Percentiles rank a stretch among this genome's conserved stretches.
Conservation (phyloP, 2,113 vertebrate genomes). For the Oxyura jamaicensis region DNA sequence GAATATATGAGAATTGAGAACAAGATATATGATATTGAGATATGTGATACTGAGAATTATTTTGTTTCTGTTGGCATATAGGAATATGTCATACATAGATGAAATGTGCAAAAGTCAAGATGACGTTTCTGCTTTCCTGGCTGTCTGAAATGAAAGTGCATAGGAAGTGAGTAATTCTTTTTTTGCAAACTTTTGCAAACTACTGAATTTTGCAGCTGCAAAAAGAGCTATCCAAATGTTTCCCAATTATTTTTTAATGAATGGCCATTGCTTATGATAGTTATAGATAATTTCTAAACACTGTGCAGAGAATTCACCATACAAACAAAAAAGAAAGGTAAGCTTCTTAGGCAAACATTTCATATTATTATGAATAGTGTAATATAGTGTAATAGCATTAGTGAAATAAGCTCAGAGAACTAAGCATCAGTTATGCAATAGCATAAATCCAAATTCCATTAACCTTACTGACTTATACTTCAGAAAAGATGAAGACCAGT, state of each 20-base stretch:
- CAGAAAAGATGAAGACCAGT: neutral
- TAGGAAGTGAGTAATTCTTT: neutral
- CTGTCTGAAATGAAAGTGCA: neutral
- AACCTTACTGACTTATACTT: neutral
- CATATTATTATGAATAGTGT: neutral
- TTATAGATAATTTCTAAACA: neutral
- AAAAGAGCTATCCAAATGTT: neutral
- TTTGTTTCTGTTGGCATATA: neutral
- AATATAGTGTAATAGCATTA: neutral
- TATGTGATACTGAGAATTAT: neutral
- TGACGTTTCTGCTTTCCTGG: neutral
- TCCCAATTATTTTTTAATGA: neutral
- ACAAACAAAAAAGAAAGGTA: neutral
- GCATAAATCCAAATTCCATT: slow-evolving; percentile 32
- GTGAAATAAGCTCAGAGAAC: neutral
- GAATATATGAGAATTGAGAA: neutral
- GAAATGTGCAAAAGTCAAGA: neutral
- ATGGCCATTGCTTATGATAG: neutral
- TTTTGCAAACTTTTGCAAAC: neutral
- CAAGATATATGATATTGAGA: too few species aligned
- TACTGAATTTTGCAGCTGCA: neutral
- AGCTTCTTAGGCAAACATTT: neutral
- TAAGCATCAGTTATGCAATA: neutral
- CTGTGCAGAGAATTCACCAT: neutral
- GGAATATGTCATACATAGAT: neutral